Base-by-base conservation (phyloP, 2,797 vertebrate species). In the Xenentodon cancila region DNA sequence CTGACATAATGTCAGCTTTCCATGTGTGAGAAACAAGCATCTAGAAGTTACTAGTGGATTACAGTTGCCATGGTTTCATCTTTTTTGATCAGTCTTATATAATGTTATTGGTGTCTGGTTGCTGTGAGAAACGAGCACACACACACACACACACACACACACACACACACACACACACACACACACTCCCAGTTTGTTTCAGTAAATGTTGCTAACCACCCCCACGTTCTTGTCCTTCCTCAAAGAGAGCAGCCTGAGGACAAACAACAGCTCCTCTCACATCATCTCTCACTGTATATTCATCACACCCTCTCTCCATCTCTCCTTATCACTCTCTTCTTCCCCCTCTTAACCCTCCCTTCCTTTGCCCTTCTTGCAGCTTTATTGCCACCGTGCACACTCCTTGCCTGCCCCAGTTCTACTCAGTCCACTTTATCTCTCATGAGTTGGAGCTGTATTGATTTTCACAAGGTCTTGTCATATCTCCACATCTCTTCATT, bases 71-170 rank as follows among this genome's bases (percentile, higher is more conserved):
- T 88, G 88, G 88, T 91, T 88, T 85, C 86, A 78, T 84, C 70
- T 83, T 82, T 85, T 89, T 92, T 88, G 83, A 87, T 88, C 77
- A 57, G 67, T 77, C 82, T 92, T 91, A 90, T 88, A 81, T 91
- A 91, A 91, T 86, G 74, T 78, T 83, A 88, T 86, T 88, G 85
- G 88, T 90, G 90, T 75, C 87, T 87, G 85, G 85, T 88, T 87
- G 81, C 81, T 82, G 75, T 75, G 79, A 87, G 83, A 75, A 84
- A 80, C 63, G 70, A 82, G 25, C 30, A 8, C 30, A 52, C 53
- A 53, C 62, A 55, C 64, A 56, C 71, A 22, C 57, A 51, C 57
- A 34, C 1, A 30, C 30, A 54, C 53, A 53, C 64, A 55, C 64
- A 55, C 71, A 22, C 57, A 51, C 57, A 34, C 1, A n/a, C 25